A percentile compares a stretch with the other conserved stretches of the same genome.
These are phyloP conservation scores for Phaenicophaeus curvirostris DNA, from an alignment of 2,797 vertebrate genomes.

Conservation along the genomic window DNA sequence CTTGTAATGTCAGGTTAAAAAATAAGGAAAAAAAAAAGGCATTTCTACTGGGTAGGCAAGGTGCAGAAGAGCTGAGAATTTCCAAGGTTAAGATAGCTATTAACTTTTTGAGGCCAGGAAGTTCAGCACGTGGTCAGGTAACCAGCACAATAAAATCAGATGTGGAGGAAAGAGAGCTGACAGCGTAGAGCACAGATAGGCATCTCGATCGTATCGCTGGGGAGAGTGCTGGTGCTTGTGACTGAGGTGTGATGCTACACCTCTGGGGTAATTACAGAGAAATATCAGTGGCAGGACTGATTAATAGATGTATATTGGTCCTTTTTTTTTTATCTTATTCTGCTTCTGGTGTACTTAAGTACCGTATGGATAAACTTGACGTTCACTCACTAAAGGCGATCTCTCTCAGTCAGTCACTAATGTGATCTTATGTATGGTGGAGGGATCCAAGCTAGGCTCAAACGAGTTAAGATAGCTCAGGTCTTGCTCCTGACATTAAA, in stretches of 20 bases:
- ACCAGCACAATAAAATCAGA: conserved; percentile 30
- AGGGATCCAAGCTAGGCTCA: neutral
- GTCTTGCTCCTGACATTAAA: neutral
- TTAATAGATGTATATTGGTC: neutral
- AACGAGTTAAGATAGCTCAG: neutral
- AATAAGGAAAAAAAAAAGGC: neutral
- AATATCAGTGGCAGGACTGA: neutral
- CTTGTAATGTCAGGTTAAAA: neutral
- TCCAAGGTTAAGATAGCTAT: neutral
- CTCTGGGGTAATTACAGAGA: neutral
- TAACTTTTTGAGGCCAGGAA: neutral
- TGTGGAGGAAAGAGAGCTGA: neutral
- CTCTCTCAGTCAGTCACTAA: neutral
- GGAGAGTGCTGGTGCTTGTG: neutral
- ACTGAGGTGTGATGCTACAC: neutral
- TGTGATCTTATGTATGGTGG: rapidly evolving
- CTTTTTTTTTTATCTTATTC: neutral
- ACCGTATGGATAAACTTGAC: neutral
- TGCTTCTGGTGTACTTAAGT: neutral
- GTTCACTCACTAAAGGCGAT: neutral
- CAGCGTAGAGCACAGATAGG: neutral
- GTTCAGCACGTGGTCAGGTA: neutral
- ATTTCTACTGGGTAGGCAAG: neutral
- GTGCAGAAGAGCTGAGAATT: neutral
- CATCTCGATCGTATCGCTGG: neutral